phyloP scores from a whole-genome alignment of 2,888 invertebrate genomes.

The Melipona bicolor region DNA sequence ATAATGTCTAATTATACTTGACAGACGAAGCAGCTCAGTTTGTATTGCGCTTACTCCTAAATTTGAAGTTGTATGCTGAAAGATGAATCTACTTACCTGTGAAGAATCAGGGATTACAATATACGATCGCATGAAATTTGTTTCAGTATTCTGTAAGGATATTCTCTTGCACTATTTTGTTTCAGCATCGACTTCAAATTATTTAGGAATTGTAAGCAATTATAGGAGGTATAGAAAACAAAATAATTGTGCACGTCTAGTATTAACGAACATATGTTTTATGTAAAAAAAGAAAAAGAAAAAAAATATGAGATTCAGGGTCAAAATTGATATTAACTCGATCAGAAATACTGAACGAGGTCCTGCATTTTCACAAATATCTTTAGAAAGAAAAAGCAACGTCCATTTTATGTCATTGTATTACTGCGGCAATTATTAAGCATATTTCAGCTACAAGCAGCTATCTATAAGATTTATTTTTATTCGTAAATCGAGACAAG shows the following conservation, averaged over 20 bases:
- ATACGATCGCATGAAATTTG: constrained; percentile 54
- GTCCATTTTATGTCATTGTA: constrained; percentile 71
- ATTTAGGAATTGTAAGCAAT: constrained; percentile 72
- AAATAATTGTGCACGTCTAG: constrained; percentile 79
- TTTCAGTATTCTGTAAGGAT: constrained; percentile 61
- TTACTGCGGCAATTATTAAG: constrained; percentile 71
- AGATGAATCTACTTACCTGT: constrained; percentile 58
- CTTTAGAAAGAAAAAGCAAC: constrained; percentile 55
- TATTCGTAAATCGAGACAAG: constrained; percentile 55
- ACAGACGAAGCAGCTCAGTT: constrained; percentile 74
- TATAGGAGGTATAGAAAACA: constrained; percentile 66
- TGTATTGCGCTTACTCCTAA: constrained; percentile 59
- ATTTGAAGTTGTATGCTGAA: constrained; percentile 62
- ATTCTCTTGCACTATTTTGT: constrained; percentile 58
- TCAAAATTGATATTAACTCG: constrained; percentile 69
- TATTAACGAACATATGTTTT: constrained; percentile 76
- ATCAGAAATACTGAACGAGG: constrained; percentile 66
- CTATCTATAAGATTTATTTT: constrained; percentile 69
- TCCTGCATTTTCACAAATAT: constrained; percentile 81
- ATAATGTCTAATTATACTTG: constrained; percentile 74
- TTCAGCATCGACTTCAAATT: constrained; percentile 74
- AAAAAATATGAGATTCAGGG: constrained; percentile 68
- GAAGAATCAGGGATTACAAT: constrained; percentile 64
- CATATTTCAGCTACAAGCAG: constrained; percentile 68
- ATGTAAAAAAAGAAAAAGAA: constrained; percentile 42